phyloP scores from a whole-genome alignment of 2,888 invertebrate genomes.

The Brenthis hecate region DNA sequence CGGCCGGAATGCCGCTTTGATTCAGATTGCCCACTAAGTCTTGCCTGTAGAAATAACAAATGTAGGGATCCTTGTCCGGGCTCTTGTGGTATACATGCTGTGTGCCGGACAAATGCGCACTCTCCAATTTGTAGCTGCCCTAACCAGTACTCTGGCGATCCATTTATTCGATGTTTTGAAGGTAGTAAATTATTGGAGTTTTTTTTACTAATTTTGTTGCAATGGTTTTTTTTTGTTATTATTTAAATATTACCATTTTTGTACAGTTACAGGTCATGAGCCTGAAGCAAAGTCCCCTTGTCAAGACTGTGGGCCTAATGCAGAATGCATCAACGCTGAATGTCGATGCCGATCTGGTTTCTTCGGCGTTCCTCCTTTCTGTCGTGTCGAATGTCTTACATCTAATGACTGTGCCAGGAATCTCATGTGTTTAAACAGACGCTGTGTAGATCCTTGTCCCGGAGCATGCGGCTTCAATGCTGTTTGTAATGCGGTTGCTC shows the following conservation, averaged over 20 bases:
- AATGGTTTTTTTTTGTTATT: neutral
- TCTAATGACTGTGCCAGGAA: conserved; percentile 87
- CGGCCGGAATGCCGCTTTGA: conserved; percentile 89
- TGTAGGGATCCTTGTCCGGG: conserved; percentile 89
- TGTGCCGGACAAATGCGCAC: conserved; percentile 88
- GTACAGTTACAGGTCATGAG: conserved; percentile 57
- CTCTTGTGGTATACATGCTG: conserved; percentile 88
- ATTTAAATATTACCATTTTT: conserved; percentile 37
- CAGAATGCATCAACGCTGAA: conserved; percentile 86
- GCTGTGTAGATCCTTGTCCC: conserved; percentile 88
- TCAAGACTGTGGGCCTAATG: conserved; percentile 88
- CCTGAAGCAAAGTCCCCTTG: conserved; percentile 80
- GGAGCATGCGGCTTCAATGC: conserved; percentile 89
- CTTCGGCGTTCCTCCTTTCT: conserved; percentile 88
- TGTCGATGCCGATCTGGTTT: conserved; percentile 86
- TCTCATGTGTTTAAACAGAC: conserved; percentile 86
- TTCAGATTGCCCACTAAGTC: conserved; percentile 84
- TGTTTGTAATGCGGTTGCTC: conserved; percentile 86
- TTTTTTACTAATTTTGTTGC: too few relatives aligned
- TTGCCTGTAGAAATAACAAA: conserved; percentile 85
- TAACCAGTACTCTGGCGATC: conserved; percentile 86
- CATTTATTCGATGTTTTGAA: conserved; percentile 85
- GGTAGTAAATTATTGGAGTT: conserved; percentile 65
- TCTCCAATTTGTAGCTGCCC: conserved; percentile 90
- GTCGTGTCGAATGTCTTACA: conserved; percentile 87